Evolutionary conservation across 2,113 vertebrate genomes (phyloP), one percentile per base, ranked within the genome.

Genomic region (Athene cunicularia): DNA sequence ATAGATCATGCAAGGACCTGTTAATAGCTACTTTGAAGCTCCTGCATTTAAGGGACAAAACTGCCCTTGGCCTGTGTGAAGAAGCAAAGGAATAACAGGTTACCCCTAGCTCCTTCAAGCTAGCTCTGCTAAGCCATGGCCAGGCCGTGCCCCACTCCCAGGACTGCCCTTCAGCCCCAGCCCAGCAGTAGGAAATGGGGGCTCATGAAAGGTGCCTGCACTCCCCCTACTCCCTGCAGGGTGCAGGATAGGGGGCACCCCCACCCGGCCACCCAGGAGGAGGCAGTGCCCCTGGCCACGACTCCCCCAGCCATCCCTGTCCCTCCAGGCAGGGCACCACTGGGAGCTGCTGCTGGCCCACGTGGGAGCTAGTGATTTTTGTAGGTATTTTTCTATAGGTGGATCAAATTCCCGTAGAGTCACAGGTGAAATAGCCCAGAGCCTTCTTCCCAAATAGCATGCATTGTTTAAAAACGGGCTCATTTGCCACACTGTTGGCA

Each of bases 201-300:
- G 9, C 21, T 20, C 6, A 5, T 2, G 18, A 13, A 43, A 70
- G 23, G 11, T 45, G 30, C 26, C 73, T 45, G 50, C 26, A 6
- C 4, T 24, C 5, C 14, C 9, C 9, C 14, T 3, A 1, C 14
- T 30, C 58, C n/a, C 45, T 64, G 41, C 22, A 59, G 70, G 22
- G 13, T n/a, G 12, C 5, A n/a, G 32, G 58, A 37, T 24, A 23
- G 32, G 53, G 15, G 17, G 5, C 9, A 32, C 1, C 28, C 32
- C 12, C 6, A 11, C 21, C 17, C 74, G 39, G 23, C 6, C 23
- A 17, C 41, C 47, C 7, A 4, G 37, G 21, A 70, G 9, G 6
- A 32, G 22, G 9, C 18, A 3, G 4, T 53, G 62, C 9, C 45
- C 30, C 15, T 1, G 1, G 10, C 7, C 15, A 16, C n/a, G 35